A percentile compares a stretch with the other conserved stretches of the same genome.
phyloP scores from a whole-genome alignment of 2,113 vertebrate genomes.

The Chlorodrepanis virens region DNA sequence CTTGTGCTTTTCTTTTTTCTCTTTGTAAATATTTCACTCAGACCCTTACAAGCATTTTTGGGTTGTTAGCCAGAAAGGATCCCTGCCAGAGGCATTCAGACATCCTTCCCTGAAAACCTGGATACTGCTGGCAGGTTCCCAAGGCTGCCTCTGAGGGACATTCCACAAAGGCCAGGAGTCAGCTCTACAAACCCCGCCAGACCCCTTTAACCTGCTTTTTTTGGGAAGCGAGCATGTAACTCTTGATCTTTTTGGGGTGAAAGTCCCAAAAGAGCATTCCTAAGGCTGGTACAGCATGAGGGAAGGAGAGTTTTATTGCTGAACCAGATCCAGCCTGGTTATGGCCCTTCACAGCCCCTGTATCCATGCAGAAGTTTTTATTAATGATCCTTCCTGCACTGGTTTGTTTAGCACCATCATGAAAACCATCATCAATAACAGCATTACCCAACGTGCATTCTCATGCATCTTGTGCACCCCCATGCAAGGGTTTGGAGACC shows the following conservation, averaged over 20 bases:
- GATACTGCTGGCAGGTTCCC: background rate
- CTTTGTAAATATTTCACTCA: background rate
- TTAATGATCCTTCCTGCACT: background rate
- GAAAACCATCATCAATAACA: background rate
- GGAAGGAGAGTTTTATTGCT: background rate
- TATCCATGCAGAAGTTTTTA: background rate
- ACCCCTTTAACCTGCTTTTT: background rate
- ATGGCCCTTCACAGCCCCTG: background rate
- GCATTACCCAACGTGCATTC: background rate
- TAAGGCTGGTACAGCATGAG: background rate
- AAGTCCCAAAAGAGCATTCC: background rate
- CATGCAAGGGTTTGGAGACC: background rate
- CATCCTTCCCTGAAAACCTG: background rate
- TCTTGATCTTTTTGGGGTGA: background rate
- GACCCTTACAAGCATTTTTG: background rate
- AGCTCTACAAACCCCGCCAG: background rate
- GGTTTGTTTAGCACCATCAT: background rate
- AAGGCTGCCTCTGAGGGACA: background rate
- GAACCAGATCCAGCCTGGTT: background rate
- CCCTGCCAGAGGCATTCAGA: background rate
- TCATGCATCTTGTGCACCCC: background rate
- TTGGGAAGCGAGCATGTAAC: background rate
- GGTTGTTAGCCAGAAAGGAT: background rate
- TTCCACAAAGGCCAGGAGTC: background rate
- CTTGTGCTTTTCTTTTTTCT: background rate